Percentiles rank a stretch among this genome's conserved stretches.
These are phyloP conservation scores for Tethea ocularis DNA, from an alignment of 2,888 invertebrate species.

Conservation along the genomic window DNA sequence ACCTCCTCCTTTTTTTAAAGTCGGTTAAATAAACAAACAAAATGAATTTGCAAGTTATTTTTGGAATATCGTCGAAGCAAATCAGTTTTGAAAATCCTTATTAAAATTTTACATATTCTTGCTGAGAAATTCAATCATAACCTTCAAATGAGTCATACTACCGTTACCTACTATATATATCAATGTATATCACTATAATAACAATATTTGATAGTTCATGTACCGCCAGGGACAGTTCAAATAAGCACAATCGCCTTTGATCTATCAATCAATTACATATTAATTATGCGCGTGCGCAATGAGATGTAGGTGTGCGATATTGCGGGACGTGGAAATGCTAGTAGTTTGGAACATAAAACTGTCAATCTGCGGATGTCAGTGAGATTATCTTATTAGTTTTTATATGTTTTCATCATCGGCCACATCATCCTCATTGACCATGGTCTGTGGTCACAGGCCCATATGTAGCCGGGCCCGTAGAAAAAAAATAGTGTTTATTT, in stretches of 20 bases:
- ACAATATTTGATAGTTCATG: conserved; percentile 9
- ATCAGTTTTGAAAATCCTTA: too few relatives aligned
- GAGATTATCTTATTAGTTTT: background rate
- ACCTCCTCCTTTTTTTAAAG: too few relatives aligned
- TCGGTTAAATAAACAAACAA: too few relatives aligned
- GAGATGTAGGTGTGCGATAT: conserved; percentile 15
- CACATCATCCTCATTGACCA: too few relatives aligned
- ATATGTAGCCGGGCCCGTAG: too few relatives aligned
- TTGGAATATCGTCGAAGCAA: too few relatives aligned
- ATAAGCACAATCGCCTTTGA: conserved; percentile 36
- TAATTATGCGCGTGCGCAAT: conserved; percentile 51
- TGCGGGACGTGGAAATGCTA: conserved; percentile 17
- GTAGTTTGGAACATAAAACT: background rate
- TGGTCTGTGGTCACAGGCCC: too few relatives aligned
- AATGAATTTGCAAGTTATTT: too few relatives aligned
- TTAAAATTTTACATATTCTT: too few relatives aligned
- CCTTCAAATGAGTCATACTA: background rate
- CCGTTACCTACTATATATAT: background rate
- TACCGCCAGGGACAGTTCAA: conserved; percentile 20
- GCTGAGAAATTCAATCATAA: too few relatives aligned
- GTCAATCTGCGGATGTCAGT: background rate
- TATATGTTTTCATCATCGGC: too few relatives aligned
- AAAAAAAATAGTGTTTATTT: too few relatives aligned
- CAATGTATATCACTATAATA: background rate
- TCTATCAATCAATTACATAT: conserved; percentile 58